Base-by-base conservation (phyloP, 2,797 vertebrate genomes). In the Rhyacichthys aspro region DNA sequence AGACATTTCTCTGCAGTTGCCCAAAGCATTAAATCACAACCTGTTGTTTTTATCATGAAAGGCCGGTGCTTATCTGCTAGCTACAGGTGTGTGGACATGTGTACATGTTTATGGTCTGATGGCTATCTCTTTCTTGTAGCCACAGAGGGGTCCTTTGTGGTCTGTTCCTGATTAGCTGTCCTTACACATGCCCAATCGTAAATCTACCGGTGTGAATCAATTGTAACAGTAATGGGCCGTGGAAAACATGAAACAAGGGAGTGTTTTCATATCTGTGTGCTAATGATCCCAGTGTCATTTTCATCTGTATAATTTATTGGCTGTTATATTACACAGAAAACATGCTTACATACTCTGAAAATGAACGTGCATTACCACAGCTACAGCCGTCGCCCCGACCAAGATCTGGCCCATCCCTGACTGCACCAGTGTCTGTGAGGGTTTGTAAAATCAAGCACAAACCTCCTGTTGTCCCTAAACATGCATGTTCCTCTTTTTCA, bases 11-110 rank as follows among this genome's bases (percentile, higher is more conserved):
- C 70, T 77, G 74, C 89, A 88, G 82, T 90, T 89, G 86, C 85
- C 83, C 76, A 70, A 80, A 86, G 90, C 85, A 82, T 71, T 91
- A 90, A 92, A 92, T 93, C 88, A 89, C 81, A 86, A 87, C 79
- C 87, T 85, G 89, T 91, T 90, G 82, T 87, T 83, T 79, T 63
- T 65, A 53, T 70, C 75, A 69, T 83, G 81, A 85, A 89, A 82
- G 84, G 70, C 74, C 54, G 8, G 55, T 5, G 55, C 83, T 88
- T 86, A 91, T 91, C 83, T 83, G 67, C 47, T 11, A 78, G 86
- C 83, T 64, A 82, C 74, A 89, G 86, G 83, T 87, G 88, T 82
- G 77, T 76, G 67, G 69, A 50, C 68, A 45, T 64, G 45, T 70
- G 48, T 58, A 33, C 49, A 55, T 41, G 39, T 59, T 46, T 63